Percentiles rank a stretch among this genome's conserved stretches.
Evolutionary conservation across 2,113 vertebrate genomes (phyloP).

Genomic region (Megaleporinus macrocephalus): DNA sequence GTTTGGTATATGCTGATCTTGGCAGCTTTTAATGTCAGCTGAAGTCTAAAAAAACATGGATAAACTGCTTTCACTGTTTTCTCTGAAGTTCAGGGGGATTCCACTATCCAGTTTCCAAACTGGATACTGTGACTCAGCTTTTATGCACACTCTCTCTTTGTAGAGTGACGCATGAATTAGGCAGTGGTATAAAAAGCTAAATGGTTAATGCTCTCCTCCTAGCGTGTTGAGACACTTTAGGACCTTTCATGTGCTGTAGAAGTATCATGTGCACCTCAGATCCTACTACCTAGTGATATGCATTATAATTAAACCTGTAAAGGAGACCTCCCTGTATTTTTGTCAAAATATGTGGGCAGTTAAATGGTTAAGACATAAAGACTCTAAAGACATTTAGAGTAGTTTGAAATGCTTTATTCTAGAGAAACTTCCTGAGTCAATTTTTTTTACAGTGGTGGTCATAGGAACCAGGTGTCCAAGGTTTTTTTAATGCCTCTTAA

Average conservation of each 20-base stretch:
- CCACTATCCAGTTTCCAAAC: background rate
- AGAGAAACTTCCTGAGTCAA: too few relatives aligned
- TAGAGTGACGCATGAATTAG: background rate
- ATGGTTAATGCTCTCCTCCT: background rate
- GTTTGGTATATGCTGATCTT: too few relatives aligned
- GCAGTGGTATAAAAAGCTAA: background rate
- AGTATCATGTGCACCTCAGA: background rate
- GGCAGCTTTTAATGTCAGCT: background rate
- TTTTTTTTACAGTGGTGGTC: too few relatives aligned
- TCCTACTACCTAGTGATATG: background rate
- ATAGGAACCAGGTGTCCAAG: too few relatives aligned
- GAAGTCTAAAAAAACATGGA: background rate
- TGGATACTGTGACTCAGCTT: background rate
- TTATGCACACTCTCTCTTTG: background rate
- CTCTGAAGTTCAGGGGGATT: background rate
- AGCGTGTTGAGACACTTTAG: background rate
- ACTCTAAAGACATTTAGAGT: too few relatives aligned
- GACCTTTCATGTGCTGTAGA: too few relatives aligned
- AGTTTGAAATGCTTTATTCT: too few relatives aligned
- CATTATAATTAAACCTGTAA: background rate
- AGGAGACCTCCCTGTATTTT: too few relatives aligned
- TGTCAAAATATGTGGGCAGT: too few relatives aligned
- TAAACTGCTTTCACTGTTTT: background rate
- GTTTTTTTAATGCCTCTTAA: too few relatives aligned
- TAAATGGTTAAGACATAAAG: too few relatives aligned